Evolutionary conservation across 2,888 invertebrate species (phyloP).

Genomic region (Mythimna lalbum): DNA sequence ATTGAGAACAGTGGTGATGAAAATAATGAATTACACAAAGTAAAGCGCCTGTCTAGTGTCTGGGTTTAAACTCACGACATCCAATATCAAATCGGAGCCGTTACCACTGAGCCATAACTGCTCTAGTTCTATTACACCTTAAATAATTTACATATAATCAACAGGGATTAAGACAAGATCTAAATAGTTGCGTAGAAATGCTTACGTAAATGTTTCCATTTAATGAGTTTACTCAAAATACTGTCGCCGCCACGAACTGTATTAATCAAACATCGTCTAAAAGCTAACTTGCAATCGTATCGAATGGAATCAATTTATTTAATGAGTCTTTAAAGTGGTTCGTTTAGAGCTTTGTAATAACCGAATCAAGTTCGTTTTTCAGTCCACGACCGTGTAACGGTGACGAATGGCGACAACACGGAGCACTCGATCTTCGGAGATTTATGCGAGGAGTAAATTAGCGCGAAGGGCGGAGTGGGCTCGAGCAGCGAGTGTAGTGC

Average conservation of each 20-base stretch:
- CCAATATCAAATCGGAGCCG: no score
- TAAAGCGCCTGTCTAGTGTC: no score
- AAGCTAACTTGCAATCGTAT: slow-evolving; percentile 81
- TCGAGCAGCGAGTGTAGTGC: slow-evolving; percentile 65
- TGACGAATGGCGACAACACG: slow-evolving; percentile 80
- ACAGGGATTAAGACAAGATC: slow-evolving; percentile 68
- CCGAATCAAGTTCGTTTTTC: slow-evolving; percentile 87
- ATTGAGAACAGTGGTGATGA: no score
- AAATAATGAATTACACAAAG: no score
- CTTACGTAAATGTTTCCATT: slow-evolving; percentile 47
- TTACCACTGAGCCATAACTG: no score
- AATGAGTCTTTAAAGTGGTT: slow-evolving; percentile 85
- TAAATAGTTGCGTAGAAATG: slow-evolving; percentile 33
- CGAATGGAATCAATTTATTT: slow-evolving; percentile 86
- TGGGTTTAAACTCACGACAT: no score
- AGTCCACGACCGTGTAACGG: slow-evolving; percentile 74
- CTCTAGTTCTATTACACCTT: slow-evolving; percentile 71
- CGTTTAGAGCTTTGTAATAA: slow-evolving; percentile 83
- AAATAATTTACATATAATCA: slow-evolving; percentile 78
- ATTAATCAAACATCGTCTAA: slow-evolving; percentile 79
- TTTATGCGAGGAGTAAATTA: slow-evolving; percentile 78
- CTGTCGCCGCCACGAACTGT: slow-evolving; percentile 68
- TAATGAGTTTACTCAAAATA: slow-evolving; percentile 66
- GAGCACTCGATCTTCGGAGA: slow-evolving; percentile 72
- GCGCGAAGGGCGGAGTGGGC: slow-evolving; percentile 78